Percentiles rank a stretch among this genome's conserved stretches.
Evolutionary conservation across 2,797 vertebrate genomes (phyloP).

Genomic region (Scolopax rusticola): DNA sequence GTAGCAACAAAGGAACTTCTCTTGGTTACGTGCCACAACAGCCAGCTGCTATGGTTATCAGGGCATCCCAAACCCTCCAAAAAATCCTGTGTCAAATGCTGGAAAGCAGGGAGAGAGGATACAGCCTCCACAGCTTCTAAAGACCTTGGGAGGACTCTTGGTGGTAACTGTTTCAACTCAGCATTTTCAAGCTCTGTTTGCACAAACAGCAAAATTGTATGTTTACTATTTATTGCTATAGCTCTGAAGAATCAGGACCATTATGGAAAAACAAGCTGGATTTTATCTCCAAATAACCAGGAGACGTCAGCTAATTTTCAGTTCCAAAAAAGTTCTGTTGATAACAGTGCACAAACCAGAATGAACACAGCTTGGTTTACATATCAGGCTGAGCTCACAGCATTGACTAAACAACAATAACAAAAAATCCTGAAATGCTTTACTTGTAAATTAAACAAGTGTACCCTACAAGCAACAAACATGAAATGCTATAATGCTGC

Average conservation of each 20-base stretch:
- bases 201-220: neutral
- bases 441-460: neutral
- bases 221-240: neutral
- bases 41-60: no score
- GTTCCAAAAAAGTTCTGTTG: neutral
- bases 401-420: neutral
- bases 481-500: neutral
- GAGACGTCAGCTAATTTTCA: neutral
- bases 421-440: neutral
- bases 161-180: neutral
- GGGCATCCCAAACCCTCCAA: neutral
- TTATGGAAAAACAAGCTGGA: neutral
- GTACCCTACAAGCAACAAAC: neutral
- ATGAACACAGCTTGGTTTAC: neutral
- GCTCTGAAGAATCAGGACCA: neutral
- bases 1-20: neutral
- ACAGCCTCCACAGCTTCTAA: neutral
- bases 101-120: neutral
- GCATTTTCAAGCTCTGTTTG: neutral
- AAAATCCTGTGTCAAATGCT: no score
- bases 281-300: neutral
- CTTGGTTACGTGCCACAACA: neutral
- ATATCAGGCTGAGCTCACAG: neutral
- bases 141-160: neutral
- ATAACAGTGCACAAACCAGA: neutral